Conservation (phyloP, 2,113 vertebrate genomes). For the Carlito syrichta region DNA sequence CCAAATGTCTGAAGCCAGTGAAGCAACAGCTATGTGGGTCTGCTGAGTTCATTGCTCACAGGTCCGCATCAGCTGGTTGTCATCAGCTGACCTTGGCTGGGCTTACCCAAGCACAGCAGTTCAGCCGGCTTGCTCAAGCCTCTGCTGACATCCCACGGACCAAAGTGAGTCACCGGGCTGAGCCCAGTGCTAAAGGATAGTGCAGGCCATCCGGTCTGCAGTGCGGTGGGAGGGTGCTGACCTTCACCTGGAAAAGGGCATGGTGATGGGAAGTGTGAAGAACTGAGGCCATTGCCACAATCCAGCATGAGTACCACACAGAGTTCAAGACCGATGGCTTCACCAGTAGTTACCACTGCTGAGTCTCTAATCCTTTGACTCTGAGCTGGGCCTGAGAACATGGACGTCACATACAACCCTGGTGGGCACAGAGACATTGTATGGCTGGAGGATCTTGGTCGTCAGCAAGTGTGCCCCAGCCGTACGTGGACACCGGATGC, state of each 20-base stretch:
- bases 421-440: neutral
- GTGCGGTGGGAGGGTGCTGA: neutral
- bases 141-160: neutral
- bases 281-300: no score
- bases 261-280: neutral
- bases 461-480: accelerated
- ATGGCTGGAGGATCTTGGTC: neutral
- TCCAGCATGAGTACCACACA: neutral
- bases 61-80: neutral
- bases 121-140: neutral
- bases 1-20: neutral
- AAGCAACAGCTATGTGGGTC: neutral
- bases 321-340: neutral
- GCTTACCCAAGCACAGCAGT: neutral
- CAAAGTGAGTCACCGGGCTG: neutral
- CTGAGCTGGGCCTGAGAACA: neutral
- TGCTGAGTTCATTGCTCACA: accelerated
- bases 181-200: neutral
- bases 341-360: no score
- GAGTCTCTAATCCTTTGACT: neutral
- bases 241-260: neutral
- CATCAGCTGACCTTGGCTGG: neutral
- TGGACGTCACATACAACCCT: neutral
- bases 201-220: neutral
- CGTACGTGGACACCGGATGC: accelerated